Conservation (phyloP, 1,140 invertebrate genomes). For the Drosophila parvula region DNA sequence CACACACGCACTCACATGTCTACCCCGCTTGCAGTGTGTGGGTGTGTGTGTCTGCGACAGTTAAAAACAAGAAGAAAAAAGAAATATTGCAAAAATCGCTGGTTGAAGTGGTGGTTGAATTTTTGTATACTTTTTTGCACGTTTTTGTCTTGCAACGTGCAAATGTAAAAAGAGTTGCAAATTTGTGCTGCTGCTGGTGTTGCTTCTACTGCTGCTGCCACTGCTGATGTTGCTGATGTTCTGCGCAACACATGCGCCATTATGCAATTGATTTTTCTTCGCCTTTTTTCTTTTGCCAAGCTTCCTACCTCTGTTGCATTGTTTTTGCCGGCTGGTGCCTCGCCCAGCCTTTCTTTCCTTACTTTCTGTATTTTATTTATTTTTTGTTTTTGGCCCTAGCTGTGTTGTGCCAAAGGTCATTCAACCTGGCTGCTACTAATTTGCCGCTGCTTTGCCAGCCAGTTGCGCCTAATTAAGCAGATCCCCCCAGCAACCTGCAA, state of each 20-base stretch:
- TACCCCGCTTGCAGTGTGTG: constrained; percentile 8
- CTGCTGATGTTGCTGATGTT: constrained; percentile 46
- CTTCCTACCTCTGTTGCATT: constrained; percentile 55
- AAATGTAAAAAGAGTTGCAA: constrained; percentile 78
- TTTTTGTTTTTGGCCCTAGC: constrained; percentile 24
- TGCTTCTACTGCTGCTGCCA: constrained; percentile 23
- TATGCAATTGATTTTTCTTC: constrained; percentile 80
- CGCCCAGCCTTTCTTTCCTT: constrained; percentile 24
- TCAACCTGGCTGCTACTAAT: constrained; percentile 69
- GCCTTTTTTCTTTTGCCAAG: constrained; percentile 51
- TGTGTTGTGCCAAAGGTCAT: constrained; percentile 58
- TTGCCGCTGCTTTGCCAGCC: constrained; percentile 37
- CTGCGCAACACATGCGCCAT: constrained; percentile 81
- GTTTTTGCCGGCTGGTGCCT: constrained; percentile 42
- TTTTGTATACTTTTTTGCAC: constrained; percentile 22
- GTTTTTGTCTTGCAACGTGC: constrained; percentile 60
- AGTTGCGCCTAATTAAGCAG: constrained; percentile 75
- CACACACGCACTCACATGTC: constrained; percentile 11
- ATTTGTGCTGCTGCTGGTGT: constrained; percentile 51
- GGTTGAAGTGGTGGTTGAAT: constrained; percentile 70
- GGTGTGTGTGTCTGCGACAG: constrained; percentile 54
- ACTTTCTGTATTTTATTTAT: constrained; percentile 16
- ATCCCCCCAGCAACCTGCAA: constrained; percentile 34
- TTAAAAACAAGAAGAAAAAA: constrained; percentile 66
- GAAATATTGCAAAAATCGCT: constrained; percentile 73